phyloP scores from a whole-genome alignment of 2,113 vertebrate species.

The Acrocephalus kingi region DNA sequence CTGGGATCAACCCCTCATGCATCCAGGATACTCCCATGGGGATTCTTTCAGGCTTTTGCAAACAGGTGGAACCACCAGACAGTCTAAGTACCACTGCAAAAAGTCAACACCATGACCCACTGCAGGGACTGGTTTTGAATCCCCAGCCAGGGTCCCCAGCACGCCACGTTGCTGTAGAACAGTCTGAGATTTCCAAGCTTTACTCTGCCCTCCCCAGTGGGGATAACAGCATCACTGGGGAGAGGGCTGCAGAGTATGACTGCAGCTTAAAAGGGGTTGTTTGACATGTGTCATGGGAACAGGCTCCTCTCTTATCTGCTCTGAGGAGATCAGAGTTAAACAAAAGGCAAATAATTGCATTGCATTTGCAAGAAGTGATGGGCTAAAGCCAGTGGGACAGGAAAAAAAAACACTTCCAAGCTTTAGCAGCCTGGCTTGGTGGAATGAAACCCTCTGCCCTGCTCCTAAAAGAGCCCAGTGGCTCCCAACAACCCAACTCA shows the following conservation, averaged over 20 bases:
- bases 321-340: background rate
- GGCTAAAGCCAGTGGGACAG: background rate
- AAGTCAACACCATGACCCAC: fast-evolving
- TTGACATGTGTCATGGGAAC: background rate
- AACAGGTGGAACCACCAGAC: no score
- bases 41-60: no score
- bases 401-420: background rate
- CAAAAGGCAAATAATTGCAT: background rate
- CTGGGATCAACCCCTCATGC: no score
- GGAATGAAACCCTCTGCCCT: background rate
- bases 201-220: background rate
- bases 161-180: background rate
- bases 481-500: background rate
- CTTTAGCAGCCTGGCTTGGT: background rate
- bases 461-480: background rate
- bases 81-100: no score
- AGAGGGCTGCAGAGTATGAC: background rate
- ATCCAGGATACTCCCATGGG: no score
- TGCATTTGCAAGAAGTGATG: background rate
- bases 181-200: background rate
- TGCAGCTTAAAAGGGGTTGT: background rate
- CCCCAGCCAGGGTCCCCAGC: background rate
- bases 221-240: background rate
- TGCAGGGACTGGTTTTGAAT: background rate
- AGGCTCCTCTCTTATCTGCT: background rate